These are phyloP conservation scores for Chloroclystis v-ata DNA, from an alignment of 2,888 invertebrate genomes.

Conservation along the genomic window DNA sequence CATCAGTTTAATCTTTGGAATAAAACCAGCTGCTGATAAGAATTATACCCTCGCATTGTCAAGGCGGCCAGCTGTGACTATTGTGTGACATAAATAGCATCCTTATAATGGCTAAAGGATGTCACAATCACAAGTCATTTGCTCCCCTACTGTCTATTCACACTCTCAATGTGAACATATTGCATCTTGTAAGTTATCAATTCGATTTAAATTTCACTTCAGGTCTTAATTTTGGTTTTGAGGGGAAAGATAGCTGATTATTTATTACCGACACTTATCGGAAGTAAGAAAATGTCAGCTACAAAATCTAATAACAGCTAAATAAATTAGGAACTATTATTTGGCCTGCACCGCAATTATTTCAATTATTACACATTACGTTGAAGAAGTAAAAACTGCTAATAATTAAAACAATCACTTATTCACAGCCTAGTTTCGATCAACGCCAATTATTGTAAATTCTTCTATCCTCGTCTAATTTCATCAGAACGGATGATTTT, in stretches of 20 bases:
- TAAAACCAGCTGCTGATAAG: slow-evolving; percentile 1
- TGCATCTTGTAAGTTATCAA: not conserved
- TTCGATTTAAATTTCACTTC: no score
- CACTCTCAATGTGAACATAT: not conserved
- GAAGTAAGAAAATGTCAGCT: no score
- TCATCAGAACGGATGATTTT: slow-evolving; percentile 25
- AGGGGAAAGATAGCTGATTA: no score
- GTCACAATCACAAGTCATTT: slow-evolving; percentile 2
- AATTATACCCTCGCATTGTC: slow-evolving; percentile 7
- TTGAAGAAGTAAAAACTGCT: no score
- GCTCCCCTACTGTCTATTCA: slow-evolving; percentile 3
- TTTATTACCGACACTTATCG: no score
- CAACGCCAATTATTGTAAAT: slow-evolving; percentile 15
- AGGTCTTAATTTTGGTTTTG: no score
- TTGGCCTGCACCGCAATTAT: no score
- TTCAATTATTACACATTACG: no score
- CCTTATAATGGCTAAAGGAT: slow-evolving; percentile 3
- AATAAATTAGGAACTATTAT: no score
- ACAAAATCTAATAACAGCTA: no score
- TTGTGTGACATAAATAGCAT: slow-evolving; percentile 17
- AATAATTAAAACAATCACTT: not conserved
- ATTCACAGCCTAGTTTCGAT: slow-evolving; percentile 4
- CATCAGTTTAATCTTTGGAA: not conserved
- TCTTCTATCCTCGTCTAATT: slow-evolving; percentile 15
- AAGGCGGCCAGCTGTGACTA: slow-evolving; percentile 11